phyloP scores from a whole-genome alignment of 2,888 invertebrate genomes.

The Athalia cordata region DNA sequence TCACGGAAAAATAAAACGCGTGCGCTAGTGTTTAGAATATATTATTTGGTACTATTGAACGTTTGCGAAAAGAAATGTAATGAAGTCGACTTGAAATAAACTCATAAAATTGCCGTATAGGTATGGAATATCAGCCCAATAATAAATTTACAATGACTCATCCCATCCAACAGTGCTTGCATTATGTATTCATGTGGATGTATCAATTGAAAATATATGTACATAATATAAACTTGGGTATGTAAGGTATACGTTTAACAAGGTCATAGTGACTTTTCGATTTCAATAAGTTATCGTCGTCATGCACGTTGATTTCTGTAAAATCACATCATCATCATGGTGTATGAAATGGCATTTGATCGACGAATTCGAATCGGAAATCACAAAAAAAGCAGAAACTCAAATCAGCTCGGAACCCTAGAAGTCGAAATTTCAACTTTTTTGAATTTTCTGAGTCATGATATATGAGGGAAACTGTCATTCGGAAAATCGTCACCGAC shows the following conservation, averaged over 20 bases:
- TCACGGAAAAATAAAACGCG: too few species aligned
- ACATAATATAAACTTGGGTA: neutral
- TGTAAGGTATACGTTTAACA: neutral
- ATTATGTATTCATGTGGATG: constrained; percentile 10
- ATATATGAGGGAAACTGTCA: too few species aligned
- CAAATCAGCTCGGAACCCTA: too few species aligned
- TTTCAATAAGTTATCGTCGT: neutral
- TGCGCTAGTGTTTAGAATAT: too few species aligned
- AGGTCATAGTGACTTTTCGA: constrained; percentile 23
- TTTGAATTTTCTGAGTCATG: too few species aligned
- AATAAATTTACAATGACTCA: constrained; percentile 5
- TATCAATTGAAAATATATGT: constrained; percentile 28
- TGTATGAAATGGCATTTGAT: neutral
- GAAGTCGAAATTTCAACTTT: too few species aligned
- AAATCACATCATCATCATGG: neutral
- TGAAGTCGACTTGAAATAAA: too few species aligned
- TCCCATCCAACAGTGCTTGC: neutral
- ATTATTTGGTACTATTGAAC: too few species aligned
- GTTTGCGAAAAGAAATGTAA: too few species aligned
- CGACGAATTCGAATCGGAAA: neutral
- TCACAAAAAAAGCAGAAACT: neutral
- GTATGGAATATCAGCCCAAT: neutral
- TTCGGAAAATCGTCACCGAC: too few species aligned
- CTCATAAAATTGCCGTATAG: neutral
- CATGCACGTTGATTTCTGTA: too few species aligned